Evolutionary conservation across 2,797 vertebrate genomes (phyloP), one percentile per base, ranked within the genome.

Genomic region (Oreochromis grahami): DNA sequence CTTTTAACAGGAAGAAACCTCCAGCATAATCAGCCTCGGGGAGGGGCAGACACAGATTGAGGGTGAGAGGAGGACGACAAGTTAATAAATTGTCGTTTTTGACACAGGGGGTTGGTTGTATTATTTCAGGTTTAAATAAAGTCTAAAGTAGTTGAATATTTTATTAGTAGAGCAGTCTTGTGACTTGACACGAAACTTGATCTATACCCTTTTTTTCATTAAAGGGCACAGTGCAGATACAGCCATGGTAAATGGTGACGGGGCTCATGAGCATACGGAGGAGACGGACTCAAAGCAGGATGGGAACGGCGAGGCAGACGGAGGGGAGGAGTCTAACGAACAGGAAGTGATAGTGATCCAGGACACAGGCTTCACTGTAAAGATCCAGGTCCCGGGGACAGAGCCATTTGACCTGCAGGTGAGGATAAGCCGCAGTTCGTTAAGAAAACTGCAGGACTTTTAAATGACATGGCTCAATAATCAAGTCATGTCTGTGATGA

Each of bases 311-410:
- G 97, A 97, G 77, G 76, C 91, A 0, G 98, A 98, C 1, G 93
- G 92, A 0, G 95, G 93, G 8, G 98, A 99, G 1, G 98, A 98
- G 3, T 95, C 96, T 5, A 98, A 97, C 0, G 99, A 99, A 86
- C 98, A 99, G 94, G 99, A 99, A 93, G 98, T 99, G 90, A 99
- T 99, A 6, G 98, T 99, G 87, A 99, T 99, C 91, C 99, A 99
- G 96, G 99, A 99, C 93, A 99, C 98, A 0, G 99, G 98, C 84
- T 99, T 99, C 92, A 98, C 97, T 0, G 98, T 99, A 83, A 99
- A 99, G 96, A 98, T 99, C 91, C 97, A 98, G 86, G 98, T 97
- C 0, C 98, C 98, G 0, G 98, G 97, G n/a, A 97, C 97, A 1
- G 99, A 99, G 93, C 97, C 97, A 3, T 99, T 99, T 77, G 97